Conservation (phyloP, 2,888 invertebrate species). For the Phragmatobia fuliginosa region DNA sequence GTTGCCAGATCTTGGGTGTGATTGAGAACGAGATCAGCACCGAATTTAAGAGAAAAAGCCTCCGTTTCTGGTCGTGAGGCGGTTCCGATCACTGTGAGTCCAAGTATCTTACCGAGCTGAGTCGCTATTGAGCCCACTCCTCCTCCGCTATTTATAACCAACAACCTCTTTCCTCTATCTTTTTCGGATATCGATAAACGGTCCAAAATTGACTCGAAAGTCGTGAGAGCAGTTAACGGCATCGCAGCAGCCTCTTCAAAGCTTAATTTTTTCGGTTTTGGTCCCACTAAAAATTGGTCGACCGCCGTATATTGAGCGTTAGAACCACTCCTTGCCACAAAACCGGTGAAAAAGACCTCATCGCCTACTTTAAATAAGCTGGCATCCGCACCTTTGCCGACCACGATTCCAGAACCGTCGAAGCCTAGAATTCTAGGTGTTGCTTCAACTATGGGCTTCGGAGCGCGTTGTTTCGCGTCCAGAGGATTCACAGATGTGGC, state of each 20-base stretch:
- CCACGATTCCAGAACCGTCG: constrained; percentile 77
- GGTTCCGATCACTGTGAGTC: constrained; percentile 77
- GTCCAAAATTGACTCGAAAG: constrained; percentile 74
- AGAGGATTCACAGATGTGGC: constrained; percentile 77
- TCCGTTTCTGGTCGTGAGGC: constrained; percentile 73
- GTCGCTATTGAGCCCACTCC: constrained; percentile 79
- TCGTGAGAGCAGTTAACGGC: constrained; percentile 75
- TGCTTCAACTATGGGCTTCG: constrained; percentile 66
- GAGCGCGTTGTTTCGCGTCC: constrained; percentile 75
- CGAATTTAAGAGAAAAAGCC: constrained; percentile 64
- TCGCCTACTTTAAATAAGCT: constrained; percentile 72
- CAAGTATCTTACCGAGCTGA: constrained; percentile 73
- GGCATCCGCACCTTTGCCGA: constrained; percentile 65
- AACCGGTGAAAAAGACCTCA: constrained; percentile 76
- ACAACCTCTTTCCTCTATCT: constrained; percentile 72
- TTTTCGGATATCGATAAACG: constrained; percentile 70
- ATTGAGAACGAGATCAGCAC: constrained; percentile 74
- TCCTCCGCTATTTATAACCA: constrained; percentile 79
- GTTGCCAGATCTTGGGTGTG: constrained; percentile 69
- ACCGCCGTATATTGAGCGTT: constrained; percentile 76
- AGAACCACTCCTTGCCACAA: constrained; percentile 69
- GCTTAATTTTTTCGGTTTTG: constrained; percentile 71
- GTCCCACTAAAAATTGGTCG: constrained; percentile 69
- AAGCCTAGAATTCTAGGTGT: constrained; percentile 73
- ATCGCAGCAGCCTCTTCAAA: constrained; percentile 81